Percentiles rank a stretch among this genome's conserved stretches.
Conservation (phyloP, 2,888 invertebrate genomes). For the Cyrtodaria siliqua region DNA sequence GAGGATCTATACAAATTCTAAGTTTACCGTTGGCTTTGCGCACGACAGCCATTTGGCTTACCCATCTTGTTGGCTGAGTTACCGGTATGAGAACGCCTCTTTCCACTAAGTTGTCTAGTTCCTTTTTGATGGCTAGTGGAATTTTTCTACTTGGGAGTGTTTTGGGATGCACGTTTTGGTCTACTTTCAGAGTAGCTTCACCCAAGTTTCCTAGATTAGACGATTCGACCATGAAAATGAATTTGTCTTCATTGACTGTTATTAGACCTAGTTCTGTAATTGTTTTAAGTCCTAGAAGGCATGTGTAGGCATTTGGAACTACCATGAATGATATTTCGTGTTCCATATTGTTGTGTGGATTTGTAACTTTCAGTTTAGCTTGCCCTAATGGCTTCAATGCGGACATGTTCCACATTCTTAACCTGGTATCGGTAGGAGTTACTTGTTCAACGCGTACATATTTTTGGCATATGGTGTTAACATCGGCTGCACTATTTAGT, state of each 20-base stretch:
- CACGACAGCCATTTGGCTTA: constrained; percentile 35
- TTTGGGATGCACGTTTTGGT: not conserved
- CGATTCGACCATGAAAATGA: constrained; percentile 4
- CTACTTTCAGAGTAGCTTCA: constrained; percentile 1
- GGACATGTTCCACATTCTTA: constrained; percentile 47
- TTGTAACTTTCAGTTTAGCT: constrained; percentile 23
- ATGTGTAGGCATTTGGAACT: constrained; percentile 12
- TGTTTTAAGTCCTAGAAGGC: constrained; percentile 14
- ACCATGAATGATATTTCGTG: constrained; percentile 6
- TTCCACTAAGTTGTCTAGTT: constrained; percentile 14
- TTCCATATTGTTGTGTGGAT: constrained; percentile 28
- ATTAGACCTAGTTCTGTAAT: constrained; percentile 18
- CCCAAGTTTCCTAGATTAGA: constrained; percentile 6
- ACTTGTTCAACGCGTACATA: constrained; percentile 19
- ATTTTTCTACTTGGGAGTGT: constrained; percentile 19
- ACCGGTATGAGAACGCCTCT: constrained; percentile 10
- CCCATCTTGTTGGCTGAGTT: constrained; percentile 19
- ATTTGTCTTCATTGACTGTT: constrained; percentile 9
- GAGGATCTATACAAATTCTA: constrained; percentile 57
- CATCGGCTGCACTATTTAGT: constrained; percentile 25
- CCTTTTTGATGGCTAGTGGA: constrained; percentile 18
- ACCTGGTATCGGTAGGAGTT: constrained; percentile 2
- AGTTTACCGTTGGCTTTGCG: constrained; percentile 27
- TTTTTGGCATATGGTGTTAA: constrained; percentile 32
- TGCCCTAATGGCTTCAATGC: constrained; percentile 35